Percentiles rank a stretch among this genome's conserved stretches.
These are phyloP conservation scores for Aleadryas rufinucha DNA, from an alignment of 2,113 vertebrate genomes.

Conservation along the genomic window DNA sequence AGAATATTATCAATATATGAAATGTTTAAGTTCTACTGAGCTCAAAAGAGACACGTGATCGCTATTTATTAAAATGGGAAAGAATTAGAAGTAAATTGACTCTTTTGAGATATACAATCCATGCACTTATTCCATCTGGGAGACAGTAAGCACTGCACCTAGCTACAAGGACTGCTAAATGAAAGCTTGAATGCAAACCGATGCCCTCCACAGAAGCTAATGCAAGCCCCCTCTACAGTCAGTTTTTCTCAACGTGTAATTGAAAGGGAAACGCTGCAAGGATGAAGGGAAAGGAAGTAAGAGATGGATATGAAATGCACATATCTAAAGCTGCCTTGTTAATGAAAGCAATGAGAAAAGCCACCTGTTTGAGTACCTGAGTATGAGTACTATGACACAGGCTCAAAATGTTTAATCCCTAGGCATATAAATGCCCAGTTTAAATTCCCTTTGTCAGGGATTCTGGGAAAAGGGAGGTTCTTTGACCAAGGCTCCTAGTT, in stretches of 20 bases:
- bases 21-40: neutral
- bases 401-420: neutral
- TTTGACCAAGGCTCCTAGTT: neutral
- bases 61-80: neutral
- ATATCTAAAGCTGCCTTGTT: neutral
- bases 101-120: neutral
- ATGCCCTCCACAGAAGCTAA: neutral
- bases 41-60: neutral
- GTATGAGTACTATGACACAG: accelerated
- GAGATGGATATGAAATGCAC: neutral
- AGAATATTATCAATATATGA: neutral
- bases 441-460: neutral
- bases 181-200: neutral
- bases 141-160: neutral
- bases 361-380: neutral
- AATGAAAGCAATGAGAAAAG: neutral
- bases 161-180: neutral
- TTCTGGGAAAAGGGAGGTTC: neutral
- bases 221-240: neutral
- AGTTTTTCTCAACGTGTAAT: neutral
- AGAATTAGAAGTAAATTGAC: neutral
- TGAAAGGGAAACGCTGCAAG: neutral
- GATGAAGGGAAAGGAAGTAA: neutral
- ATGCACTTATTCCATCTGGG: neutral
- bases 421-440: neutral